Evolutionary conservation across 1,140 invertebrate species (phyloP).

Genomic region (Trialeurodes vaporariorum): DNA sequence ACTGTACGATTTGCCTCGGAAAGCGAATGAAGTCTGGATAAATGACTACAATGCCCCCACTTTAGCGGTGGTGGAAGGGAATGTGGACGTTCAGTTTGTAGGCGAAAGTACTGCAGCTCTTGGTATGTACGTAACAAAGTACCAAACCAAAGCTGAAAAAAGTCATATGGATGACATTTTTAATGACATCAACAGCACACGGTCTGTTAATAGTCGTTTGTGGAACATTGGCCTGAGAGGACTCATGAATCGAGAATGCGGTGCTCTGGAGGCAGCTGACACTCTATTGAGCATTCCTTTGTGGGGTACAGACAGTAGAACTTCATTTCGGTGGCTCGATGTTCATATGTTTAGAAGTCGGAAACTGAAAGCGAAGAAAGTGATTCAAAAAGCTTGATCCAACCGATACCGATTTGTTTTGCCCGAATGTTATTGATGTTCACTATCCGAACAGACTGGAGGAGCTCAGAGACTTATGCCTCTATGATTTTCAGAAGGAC

Average conservation of each 20-base stretch:
- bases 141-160: slow-evolving; percentile 24
- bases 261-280: slow-evolving; percentile 22
- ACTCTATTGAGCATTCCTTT: slow-evolving; percentile 20
- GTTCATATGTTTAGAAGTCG: slow-evolving; percentile 20
- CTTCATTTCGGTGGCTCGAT: slow-evolving; percentile 25
- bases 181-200: slow-evolving; percentile 20
- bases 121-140: slow-evolving; percentile 24
- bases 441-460: slow-evolving; percentile 24
- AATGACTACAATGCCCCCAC: slow-evolving; percentile 24
- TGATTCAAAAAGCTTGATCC: slow-evolving; percentile 23
- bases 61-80: slow-evolving; percentile 23
- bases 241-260: slow-evolving; percentile 23
- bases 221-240: slow-evolving; percentile 22
- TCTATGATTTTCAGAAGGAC: slow-evolving; percentile 21
- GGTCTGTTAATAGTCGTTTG: slow-evolving; percentile 16
- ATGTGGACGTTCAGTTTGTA: slow-evolving; percentile 25
- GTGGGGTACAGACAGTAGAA: slow-evolving; percentile 22
- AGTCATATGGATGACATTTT: slow-evolving; percentile 17
- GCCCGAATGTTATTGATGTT: slow-evolving; percentile 22
- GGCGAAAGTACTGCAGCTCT: slow-evolving; percentile 20
- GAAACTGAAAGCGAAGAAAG: slow-evolving; percentile 19
- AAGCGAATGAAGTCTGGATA: slow-evolving; percentile 21
- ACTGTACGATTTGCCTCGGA: slow-evolving; percentile 29
- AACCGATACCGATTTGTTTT: slow-evolving; percentile 26
- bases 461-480: slow-evolving; percentile 21